phyloP scores from a whole-genome alignment of 2,797 vertebrate genomes.

The Odontamblyopus lacepedii region DNA sequence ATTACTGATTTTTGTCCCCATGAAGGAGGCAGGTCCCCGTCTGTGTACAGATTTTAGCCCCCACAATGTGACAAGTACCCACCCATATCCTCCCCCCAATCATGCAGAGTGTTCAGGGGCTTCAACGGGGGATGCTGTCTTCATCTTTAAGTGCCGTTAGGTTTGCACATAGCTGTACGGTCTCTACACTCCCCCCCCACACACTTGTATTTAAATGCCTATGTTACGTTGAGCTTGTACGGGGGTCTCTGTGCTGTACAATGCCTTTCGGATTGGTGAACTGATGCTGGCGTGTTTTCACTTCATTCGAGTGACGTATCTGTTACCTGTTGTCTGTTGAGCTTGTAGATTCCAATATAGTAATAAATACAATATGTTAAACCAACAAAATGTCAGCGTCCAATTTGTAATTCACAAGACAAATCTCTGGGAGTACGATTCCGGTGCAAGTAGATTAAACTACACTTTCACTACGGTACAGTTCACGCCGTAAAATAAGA shows the following conservation, averaged over 20 bases:
- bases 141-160: constrained; percentile 56
- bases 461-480: not conserved
- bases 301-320: constrained; percentile 78
- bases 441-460: not conserved
- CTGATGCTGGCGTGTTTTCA: constrained; percentile 78
- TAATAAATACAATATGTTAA: constrained; percentile 77
- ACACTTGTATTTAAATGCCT: constrained; percentile 25
- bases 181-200: constrained; percentile 19
- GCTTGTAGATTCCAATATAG: constrained; percentile 84
- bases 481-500: not conserved
- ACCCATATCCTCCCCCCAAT: constrained; percentile 5
- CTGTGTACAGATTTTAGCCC: not conserved
- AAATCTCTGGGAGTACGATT: not conserved
- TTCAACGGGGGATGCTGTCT: constrained; percentile 26
- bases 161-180: constrained; percentile 52
- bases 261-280: constrained; percentile 80
- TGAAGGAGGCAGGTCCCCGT: no score
- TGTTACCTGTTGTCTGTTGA: constrained; percentile 83
- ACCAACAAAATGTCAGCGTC: constrained; percentile 43
- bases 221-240: constrained; percentile 28
- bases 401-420: constrained; percentile 16
- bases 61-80: not conserved
- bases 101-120: constrained; percentile 35
- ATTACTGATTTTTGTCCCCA: no score
- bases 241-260: constrained; percentile 55